Base-by-base conservation (phyloP, 2,797 vertebrate genomes). In the Pseudocheirus occidentalis region DNA sequence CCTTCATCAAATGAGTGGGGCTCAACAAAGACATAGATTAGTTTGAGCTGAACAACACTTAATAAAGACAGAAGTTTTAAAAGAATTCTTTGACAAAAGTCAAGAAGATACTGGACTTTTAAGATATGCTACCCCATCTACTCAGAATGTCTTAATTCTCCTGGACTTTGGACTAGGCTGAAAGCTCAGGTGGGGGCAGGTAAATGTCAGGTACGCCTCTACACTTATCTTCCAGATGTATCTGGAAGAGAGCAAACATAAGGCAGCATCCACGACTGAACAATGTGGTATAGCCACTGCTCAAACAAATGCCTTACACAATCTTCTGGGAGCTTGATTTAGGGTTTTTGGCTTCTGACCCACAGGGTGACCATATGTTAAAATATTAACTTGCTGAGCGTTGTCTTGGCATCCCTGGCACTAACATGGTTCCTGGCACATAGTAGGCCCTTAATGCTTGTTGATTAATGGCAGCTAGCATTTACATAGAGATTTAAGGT, bases 81-180 rank as follows among this genome's bases (percentile, higher is more conserved):
- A 94, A 95, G 59, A 56, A 27, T 46, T n/a, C 62, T 97, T 95
- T 93, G 95, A 94, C 40, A 92, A 94, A 96, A 90, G 92, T 59
- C 91, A 93, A 93, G 56, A 54, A 34, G 87, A 73, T 66, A 91
- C 34, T 89, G 62, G 58, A 56, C 55, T 94, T 94, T 92, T 92
- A 94, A 94, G 93, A 14, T 55, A 46, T 0, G 31, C 56, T 92
- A 46, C 50, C 24, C 0, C 58, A 24, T 34, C 10, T 95, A 16
- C 52, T 5, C 24, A n/a, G 2, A 53, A 40, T 24, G 0, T 58
- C 62, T 90, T 91, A 18, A 92, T 93, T n/a, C 62, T 89, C 56
- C 57, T 1, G 10, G 7, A 46, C 56, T 90, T 90, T 27, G 31
- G 16, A 94, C 57, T 3, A 52, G 91, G 56, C 58, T 92, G 52